Conservation (phyloP, 2,888 invertebrate genomes). For the Apamea sordens region DNA sequence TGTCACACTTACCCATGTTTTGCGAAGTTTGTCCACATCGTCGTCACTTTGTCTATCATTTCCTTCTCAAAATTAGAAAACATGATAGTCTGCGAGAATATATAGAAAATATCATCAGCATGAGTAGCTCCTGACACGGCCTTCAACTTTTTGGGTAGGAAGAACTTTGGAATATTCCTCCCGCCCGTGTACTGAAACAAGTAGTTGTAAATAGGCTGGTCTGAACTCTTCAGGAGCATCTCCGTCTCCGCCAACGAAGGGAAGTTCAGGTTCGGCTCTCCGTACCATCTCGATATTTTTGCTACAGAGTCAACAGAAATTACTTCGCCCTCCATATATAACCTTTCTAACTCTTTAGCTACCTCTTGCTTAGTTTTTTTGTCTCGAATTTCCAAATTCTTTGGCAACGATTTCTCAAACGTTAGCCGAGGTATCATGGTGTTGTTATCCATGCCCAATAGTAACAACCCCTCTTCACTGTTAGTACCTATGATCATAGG, state of each 20-base stretch:
- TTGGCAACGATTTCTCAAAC: constrained; percentile 79
- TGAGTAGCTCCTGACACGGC: constrained; percentile 78
- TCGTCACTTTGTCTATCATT: constrained; percentile 79
- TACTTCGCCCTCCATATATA: constrained; percentile 81
- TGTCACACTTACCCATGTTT: constrained; percentile 78
- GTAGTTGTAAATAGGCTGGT: constrained; percentile 78
- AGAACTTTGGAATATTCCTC: constrained; percentile 75
- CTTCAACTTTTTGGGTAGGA: constrained; percentile 63
- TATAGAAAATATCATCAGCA: constrained; percentile 82
- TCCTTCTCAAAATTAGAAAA: constrained; percentile 74
- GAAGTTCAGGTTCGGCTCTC: constrained; percentile 75
- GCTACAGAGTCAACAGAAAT: constrained; percentile 73
- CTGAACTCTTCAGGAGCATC: constrained; percentile 71
- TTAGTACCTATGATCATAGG: constrained; percentile 82
- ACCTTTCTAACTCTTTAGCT: constrained; percentile 72
- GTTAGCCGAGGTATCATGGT: constrained; percentile 73
- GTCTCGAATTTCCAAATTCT: constrained; percentile 76
- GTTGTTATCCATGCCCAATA: constrained; percentile 77
- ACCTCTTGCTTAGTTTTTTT: constrained; percentile 69
- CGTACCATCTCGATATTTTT: constrained; percentile 78
- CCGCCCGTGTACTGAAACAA: constrained; percentile 78
- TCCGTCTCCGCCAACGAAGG: constrained; percentile 79
- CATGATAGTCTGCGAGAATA: constrained; percentile 76
- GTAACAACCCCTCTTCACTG: constrained; percentile 79
- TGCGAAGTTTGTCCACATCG: constrained; percentile 85